These are phyloP conservation scores for Sebastes trivittatus DNA, from an alignment of 2,797 vertebrate species.

Conservation along the genomic window DNA sequence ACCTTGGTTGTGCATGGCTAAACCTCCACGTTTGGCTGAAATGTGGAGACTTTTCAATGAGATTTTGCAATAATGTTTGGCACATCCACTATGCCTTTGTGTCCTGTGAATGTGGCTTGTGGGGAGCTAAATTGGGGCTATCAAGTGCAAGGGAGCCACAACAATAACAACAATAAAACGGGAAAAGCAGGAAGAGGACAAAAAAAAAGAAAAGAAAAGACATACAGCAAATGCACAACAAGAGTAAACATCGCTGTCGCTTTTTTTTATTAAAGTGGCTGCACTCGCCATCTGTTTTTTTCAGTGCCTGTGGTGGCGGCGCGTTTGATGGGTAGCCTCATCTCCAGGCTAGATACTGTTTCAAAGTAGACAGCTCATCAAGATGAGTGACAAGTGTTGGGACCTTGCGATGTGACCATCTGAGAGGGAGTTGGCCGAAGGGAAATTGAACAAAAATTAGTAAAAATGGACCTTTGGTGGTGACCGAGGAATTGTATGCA, in stretches of 20 bases:
- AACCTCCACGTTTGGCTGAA: background rate
- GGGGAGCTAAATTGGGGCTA: background rate
- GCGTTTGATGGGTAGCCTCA: constrained; percentile 62
- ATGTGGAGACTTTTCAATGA: background rate
- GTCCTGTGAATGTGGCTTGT: constrained; percentile 1
- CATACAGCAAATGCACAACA: constrained; percentile 39
- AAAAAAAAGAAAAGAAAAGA: background rate
- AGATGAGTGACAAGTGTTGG: constrained; percentile 73
- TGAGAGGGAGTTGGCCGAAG: constrained; percentile 39
- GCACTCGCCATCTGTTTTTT: constrained; percentile 68
- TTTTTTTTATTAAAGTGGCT: constrained; percentile 46
- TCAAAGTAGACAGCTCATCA: constrained; percentile 72
- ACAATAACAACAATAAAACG: constrained; percentile 28
- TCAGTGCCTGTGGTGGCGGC: constrained; percentile 47
- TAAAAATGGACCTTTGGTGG: constrained; percentile 11
- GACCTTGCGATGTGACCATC: constrained; percentile 56
- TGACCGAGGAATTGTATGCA: background rate
- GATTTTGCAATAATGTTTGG: background rate
- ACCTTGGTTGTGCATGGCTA: background rate
- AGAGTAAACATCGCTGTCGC: constrained; percentile 39
- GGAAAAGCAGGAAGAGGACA: background rate
- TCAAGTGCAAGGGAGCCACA: background rate
- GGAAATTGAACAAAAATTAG: constrained; percentile 12
- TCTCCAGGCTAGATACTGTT: constrained; percentile 64
- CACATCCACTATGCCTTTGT: background rate